These are phyloP conservation scores for Thripadectes ignobilis DNA, from an alignment of 2,797 vertebrate genomes.

Conservation along the genomic window DNA sequence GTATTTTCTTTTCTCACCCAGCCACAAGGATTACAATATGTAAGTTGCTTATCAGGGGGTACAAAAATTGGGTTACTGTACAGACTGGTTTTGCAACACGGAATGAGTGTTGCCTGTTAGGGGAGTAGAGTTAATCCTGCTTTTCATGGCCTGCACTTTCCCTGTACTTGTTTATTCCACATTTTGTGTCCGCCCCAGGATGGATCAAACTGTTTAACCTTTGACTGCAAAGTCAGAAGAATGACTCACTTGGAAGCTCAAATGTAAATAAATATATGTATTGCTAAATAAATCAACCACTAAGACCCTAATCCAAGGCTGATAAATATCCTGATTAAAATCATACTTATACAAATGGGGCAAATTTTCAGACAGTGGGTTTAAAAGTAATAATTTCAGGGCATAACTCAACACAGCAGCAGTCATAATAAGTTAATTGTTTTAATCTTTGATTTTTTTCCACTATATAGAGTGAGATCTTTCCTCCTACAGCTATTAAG, in stretches of 20 bases:
- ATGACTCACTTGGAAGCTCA: constrained; percentile 36
- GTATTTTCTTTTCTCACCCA: not conserved
- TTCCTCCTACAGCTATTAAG: not conserved
- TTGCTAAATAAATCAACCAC: constrained; percentile 52
- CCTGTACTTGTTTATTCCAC: constrained; percentile 26
- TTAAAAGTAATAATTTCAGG: not conserved
- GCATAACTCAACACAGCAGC: not conserved
- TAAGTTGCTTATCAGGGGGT: constrained; percentile 17
- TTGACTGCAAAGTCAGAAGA: constrained; percentile 40
- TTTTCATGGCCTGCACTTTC: constrained; percentile 8
- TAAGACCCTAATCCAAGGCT: not conserved
- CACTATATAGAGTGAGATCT: not conserved
- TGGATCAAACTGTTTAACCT: constrained; percentile 52
- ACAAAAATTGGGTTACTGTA: not conserved
- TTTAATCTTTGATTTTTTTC: not conserved
- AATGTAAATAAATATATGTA: constrained; percentile 50
- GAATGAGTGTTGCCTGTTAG: not conserved
- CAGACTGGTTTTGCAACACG: constrained; percentile 12
- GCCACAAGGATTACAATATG: not conserved
- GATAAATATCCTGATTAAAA: constrained; percentile 26
- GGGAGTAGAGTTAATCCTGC: not conserved
- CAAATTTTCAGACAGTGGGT: not conserved
- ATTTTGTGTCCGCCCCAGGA: not conserved
- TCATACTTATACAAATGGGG: not conserved
- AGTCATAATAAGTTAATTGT: not conserved